phyloP scores from a whole-genome alignment of 2,797 vertebrate genomes.

The Chiroxiphia lanceolata region DNA sequence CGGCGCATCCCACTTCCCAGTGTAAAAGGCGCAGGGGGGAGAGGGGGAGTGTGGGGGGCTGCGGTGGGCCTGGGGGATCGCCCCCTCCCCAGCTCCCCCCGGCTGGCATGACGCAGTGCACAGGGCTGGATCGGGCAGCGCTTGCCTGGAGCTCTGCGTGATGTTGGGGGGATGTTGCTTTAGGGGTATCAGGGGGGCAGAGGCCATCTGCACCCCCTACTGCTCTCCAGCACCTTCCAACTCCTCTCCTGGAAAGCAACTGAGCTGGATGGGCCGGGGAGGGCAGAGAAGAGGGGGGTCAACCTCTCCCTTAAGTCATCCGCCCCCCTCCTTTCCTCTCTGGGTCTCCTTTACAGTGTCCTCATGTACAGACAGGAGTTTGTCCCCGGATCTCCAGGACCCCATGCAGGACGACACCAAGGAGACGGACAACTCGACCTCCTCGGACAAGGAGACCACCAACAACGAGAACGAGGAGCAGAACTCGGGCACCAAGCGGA shows the following conservation, averaged over 20 bases:
- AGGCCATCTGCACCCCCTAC: neutral
- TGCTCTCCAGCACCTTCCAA: neutral
- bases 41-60: neutral
- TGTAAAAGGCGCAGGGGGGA: neutral
- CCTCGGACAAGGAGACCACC: constrained; percentile 95
- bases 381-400: constrained; percentile 95
- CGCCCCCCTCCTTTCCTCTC: neutral
- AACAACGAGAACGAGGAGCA: constrained; percentile 96
- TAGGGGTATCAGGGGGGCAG: neutral
- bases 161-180: neutral
- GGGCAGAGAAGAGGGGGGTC: neutral
- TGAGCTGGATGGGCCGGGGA: neutral
- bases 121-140: neutral
- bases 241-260: neutral
- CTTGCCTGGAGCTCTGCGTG: neutral
- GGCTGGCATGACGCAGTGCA: accelerated
- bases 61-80: neutral
- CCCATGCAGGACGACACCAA: constrained; percentile 91
- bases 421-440: constrained; percentile 95
- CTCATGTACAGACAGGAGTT: constrained; percentile 95
- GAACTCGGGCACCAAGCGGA: constrained; percentile 89
- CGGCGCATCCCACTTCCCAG: neutral
- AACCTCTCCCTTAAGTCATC: neutral
- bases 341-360: constrained; percentile 83
- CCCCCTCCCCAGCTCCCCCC: neutral